Evolutionary conservation across 2,888 invertebrate genomes (phyloP), one percentile per base, ranked within the genome.

Genomic region (Cerceris ruficornis): DNA sequence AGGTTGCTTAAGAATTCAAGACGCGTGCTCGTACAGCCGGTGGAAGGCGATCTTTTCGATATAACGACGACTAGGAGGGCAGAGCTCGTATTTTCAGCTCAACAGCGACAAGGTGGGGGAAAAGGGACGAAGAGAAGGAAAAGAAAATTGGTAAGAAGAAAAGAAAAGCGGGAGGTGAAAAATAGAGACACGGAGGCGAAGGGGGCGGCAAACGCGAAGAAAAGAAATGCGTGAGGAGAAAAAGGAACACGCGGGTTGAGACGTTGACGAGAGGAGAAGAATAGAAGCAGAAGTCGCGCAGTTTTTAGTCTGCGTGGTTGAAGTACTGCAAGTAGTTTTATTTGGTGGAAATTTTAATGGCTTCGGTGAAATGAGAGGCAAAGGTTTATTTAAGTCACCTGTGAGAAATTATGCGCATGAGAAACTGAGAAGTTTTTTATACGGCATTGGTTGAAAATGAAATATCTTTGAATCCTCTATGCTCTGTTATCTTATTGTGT

Each of bases 81-180:
- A 39, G 15, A 60, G 66, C 69, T 49, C 62, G 71, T 79, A 80
- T 77, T 82, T 81, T 82, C 74, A 75, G 79, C 68, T 42, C 72
- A 68, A 42, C 68, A 55, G 57, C 69, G 52, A 54, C 39, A 9
- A 15, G 39, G 17, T 13, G 15, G 67, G n/a, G 28, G 39, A 14
- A 46, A 46, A 49, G 50, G 50, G 52, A n/a, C 55, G 2, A 28
- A 58, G 50, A 41, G 42, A 43, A 50, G 46, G 17, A 8, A 55
- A 17, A 15, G 7, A 49, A 41, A 66, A 13, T 28, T 6, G 6
- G 5, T 6, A 13, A 5, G 60, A 50, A 6, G 52, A n/a, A 46
- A 17, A 46, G 64, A 68, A 8, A 28, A 43, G 15, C 15, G 68
- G 17, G 59, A 17, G 59, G 15, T 15, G 64, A 7, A 39, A 64